Evolutionary conservation across 2,113 vertebrate species (phyloP), one percentile per base, ranked within the genome.

Genomic region (Gymnarchus niloticus): DNA sequence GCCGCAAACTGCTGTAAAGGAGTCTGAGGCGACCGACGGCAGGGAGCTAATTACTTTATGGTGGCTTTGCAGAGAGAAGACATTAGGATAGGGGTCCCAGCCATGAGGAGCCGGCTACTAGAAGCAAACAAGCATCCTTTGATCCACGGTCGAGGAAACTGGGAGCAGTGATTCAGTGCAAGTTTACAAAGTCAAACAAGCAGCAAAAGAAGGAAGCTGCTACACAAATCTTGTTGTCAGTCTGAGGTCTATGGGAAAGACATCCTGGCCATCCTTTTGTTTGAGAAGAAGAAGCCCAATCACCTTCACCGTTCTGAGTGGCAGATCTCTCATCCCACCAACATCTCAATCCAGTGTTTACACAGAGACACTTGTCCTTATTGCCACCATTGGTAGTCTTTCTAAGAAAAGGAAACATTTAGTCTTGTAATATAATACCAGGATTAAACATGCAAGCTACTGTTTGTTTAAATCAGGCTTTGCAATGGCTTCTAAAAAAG

Each of bases 391-490:
- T 85, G 33, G 9, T 28, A 83, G 87, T 76, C 44, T 8, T 41
- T 90, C 52, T 3, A 84, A 52, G 48, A 85, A 88, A 80, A 12
- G 83, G 44, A 81, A 69, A 86, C 37, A 51, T 84, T 83, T 44
- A 56, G 54, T 84, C 83, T 77, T 81, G 86, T 87, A 84, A 84
- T 69, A 84, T 44, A 87, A 87, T 54, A 84, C 81, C 83, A 37
- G 90, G 90, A 91, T 91, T 89, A 91, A 87, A 84, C 86, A 52
- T 87, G 77, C 69, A 84, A 84, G 83, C 73, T 21, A 57, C 54
- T 90, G 88, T 89, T 91, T 89, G 87, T 90, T 88, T 88, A 88
- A 76, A 65, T 37, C 81, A 54, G 81, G 81, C 84, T 91, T 91
- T 89, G 86, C 85, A 86, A 85, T 85, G 85, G 78, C 85, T 88